These are phyloP conservation scores for Volucella bombylans DNA, from an alignment of 2,888 invertebrate species.

Conservation along the genomic window DNA sequence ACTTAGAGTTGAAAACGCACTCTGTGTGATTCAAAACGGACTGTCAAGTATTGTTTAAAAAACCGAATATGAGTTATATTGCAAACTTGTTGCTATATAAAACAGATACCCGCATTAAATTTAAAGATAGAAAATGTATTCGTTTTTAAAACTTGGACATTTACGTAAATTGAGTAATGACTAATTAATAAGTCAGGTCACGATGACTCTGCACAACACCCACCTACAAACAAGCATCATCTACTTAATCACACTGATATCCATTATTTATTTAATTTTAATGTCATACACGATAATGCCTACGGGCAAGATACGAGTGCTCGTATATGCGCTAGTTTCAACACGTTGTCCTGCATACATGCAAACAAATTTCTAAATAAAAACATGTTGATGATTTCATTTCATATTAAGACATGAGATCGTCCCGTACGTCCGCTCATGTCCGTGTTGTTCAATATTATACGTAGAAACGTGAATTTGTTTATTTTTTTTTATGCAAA, in stretches of 20 bases:
- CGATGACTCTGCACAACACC: conserved; percentile 6
- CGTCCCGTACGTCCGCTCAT: not conserved
- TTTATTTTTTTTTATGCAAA: not conserved
- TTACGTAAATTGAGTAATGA: conserved; percentile 9
- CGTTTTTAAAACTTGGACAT: no score
- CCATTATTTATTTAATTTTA: conserved; percentile 35
- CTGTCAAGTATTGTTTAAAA: no score
- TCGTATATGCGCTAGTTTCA: conserved; percentile 44
- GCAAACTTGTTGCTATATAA: no score
- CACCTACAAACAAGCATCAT: conserved; percentile 2
- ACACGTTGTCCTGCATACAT: conserved; percentile 32
- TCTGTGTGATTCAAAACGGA: no score
- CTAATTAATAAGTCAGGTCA: conserved; percentile 6
- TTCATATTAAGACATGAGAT: conserved; percentile 54
- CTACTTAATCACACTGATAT: conserved; percentile 31
- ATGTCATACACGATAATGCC: conserved; percentile 25
- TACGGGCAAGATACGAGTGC: conserved; percentile 8
- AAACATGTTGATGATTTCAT: conserved; percentile 68
- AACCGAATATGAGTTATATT: no score
- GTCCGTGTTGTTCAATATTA: conserved; percentile 17
- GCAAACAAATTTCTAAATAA: conserved; percentile 31
- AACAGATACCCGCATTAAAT: no score
- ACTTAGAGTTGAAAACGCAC: no score
- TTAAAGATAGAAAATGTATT: no score
- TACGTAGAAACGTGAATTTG: conserved; percentile 1